phyloP scores from a whole-genome alignment of 2,113 vertebrate species.

The Oxygymnocypris stewartii region DNA sequence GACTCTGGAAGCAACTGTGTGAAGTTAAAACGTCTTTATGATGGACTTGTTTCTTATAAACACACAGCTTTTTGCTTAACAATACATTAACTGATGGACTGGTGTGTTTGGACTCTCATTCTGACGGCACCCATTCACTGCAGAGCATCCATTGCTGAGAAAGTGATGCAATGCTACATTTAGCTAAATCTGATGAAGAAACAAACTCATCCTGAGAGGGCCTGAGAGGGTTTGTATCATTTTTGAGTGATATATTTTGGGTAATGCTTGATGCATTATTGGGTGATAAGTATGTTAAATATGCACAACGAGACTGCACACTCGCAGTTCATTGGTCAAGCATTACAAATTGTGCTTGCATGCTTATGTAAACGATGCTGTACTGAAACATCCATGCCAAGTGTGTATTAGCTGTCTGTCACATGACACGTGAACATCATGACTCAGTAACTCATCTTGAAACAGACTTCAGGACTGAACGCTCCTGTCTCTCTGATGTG shows the following conservation, averaged over 20 bases:
- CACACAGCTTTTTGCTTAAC: too few species aligned
- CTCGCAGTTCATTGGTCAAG: not conserved
- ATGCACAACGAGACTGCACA: not conserved
- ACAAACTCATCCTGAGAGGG: too few species aligned
- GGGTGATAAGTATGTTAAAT: not conserved
- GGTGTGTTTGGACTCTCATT: not conserved
- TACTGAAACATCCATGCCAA: not conserved
- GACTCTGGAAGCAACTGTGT: too few species aligned
- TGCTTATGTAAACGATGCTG: not conserved
- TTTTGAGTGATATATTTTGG: too few species aligned
- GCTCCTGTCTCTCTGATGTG: not conserved
- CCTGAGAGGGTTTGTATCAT: too few species aligned
- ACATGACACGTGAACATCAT: not conserved
- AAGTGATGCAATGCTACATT: too few species aligned
- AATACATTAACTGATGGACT: not conserved
- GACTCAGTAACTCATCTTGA: not conserved
- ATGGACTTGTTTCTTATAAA: not conserved
- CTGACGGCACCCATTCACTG: not conserved
- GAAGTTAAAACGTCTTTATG: not conserved
- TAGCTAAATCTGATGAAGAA: too few species aligned
- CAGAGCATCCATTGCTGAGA: not conserved
- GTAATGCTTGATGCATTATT: too few species aligned
- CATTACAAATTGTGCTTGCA: not conserved
- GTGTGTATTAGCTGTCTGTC: not conserved
- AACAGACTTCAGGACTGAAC: not conserved